Base-by-base conservation (phyloP, 2,888 invertebrate species). In the Agrilus cyanescens region DNA sequence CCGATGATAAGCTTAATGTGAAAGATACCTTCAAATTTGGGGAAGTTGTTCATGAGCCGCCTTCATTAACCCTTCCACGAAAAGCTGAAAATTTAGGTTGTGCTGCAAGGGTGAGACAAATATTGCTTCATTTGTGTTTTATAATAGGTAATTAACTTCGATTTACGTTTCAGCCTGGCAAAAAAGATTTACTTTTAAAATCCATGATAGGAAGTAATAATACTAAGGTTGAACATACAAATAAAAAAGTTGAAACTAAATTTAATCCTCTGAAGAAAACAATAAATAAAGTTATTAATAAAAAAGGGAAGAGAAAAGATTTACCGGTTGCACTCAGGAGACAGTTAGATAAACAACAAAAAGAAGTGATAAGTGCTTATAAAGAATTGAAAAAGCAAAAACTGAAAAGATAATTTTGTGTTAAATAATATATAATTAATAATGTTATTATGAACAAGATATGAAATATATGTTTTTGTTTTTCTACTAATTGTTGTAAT, bases 1-100 rank as follows among this genome's bases (percentile, higher is more conserved):
- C 59, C 44, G 51, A 51, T 45, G 66, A 70, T 31, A 75, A 76
- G 39, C 75, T 74, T 57, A 66, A 65, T 46, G 70, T 54, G 12
- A 55, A 69, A 53, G 88, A 88, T 62, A 67, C 71, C 37, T 70
- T 88, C 15, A 60, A 72, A 57, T 88, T 88, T 67, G 87, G 87
- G 0, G 87, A 86, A 58, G 72, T 79, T 38, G 78, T 73, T 3
- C 79, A 82, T 63, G 82, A 75, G 39, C 87, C 88, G 42, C 87
- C 88, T 29, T 63, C 71, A 40, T 66, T 86, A 32, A 59, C 67
- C 3, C 59, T 65, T 38, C 78, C 80, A 2, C 69, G 68, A 43
- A 72, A 69, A 53, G 72, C 70, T 33, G 54, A 57, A 37, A 67
- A 38, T 43, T 13, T 37, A 12, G 46, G 52, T 45, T 44, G 32